Conservation (phyloP, 2,113 vertebrate genomes). For the Psittacula cyanocephala region DNA sequence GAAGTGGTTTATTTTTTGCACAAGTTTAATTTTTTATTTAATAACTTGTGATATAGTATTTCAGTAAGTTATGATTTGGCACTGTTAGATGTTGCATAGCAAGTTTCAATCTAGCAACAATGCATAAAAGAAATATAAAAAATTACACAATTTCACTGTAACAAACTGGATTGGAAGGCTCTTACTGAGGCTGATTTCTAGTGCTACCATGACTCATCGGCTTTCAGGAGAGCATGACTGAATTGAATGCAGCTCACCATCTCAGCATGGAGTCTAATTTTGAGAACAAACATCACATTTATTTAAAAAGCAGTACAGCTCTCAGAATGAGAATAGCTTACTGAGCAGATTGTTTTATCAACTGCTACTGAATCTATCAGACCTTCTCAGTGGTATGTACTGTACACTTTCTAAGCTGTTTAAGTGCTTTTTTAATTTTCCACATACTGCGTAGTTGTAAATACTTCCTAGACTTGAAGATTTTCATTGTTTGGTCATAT, state of each 20-base stretch:
- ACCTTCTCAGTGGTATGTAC: neutral
- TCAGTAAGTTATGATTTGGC: neutral
- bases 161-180: neutral
- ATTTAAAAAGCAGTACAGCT: neutral
- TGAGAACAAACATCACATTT: neutral
- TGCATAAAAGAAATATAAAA: neutral
- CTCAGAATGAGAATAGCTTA: neutral
- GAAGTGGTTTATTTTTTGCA: neutral
- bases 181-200: neutral
- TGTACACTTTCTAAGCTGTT: neutral
- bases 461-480: conserved; percentile 12
- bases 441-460: neutral
- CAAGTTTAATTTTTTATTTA: neutral
- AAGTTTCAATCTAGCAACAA: neutral
- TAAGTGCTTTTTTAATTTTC: neutral
- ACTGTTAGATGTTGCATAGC: neutral
- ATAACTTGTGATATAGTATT: neutral
- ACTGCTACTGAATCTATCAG: neutral
- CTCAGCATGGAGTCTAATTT: conserved; percentile 12
- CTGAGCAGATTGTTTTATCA: neutral
- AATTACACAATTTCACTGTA: neutral
- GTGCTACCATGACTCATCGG: neutral
- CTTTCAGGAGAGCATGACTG: neutral
- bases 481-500: conserved; percentile 59
- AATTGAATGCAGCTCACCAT: neutral